These are phyloP conservation scores for Trogon surrucura DNA, from an alignment of 2,113 vertebrate genomes.

Conservation along the genomic window DNA sequence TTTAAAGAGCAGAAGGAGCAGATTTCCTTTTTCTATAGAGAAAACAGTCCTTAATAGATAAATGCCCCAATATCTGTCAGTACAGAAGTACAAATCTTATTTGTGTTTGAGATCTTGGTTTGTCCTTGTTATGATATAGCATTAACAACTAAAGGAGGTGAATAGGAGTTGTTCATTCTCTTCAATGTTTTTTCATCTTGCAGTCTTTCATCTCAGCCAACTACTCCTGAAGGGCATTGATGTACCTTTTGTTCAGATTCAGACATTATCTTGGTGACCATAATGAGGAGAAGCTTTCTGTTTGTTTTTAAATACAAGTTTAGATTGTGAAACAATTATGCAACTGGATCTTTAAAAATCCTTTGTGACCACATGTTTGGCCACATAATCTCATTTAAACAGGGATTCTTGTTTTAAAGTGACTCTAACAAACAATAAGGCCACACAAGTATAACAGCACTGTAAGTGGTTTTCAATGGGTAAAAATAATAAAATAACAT, in stretches of 20 bases:
- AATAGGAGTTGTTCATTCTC: not conserved
- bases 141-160: not conserved
- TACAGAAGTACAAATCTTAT: not conserved
- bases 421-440: not conserved
- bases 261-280: not conserved
- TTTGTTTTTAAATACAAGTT: conserved; percentile 24
- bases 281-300: conserved; percentile 7
- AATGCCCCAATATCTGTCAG: not conserved
- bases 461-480: not conserved
- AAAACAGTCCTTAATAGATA: not conserved
- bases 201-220: not conserved
- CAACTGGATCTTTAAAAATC: not conserved
- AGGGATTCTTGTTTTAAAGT: conserved; percentile 18
- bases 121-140: not conserved
- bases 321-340: conserved; percentile 13
- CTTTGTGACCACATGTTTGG: not conserved
- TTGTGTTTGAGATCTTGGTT: not conserved
- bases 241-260: not conserved
- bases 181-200: not conserved
- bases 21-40: not conserved
- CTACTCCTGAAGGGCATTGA: not conserved
- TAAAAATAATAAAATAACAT: not conserved
- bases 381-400: conserved; percentile 18
- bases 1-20: not conserved
- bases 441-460: conserved; percentile 1